A percentile compares a stretch with the other conserved stretches of the same genome.
Conservation (phyloP, 2,888 invertebrate species). For the Plusia festucae region DNA sequence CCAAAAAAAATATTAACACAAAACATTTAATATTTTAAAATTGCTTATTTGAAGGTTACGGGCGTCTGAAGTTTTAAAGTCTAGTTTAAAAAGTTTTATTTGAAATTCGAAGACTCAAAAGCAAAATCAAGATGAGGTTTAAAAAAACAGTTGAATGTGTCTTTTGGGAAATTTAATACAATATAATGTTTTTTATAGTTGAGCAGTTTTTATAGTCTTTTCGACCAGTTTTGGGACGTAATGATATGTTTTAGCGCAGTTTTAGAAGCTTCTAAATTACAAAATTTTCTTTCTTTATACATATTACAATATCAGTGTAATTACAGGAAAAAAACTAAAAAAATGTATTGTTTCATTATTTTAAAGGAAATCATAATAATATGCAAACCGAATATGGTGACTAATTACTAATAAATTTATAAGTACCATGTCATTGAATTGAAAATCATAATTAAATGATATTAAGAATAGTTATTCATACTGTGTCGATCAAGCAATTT, state of each 20-base stretch:
- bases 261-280: not conserved
- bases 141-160: not conserved
- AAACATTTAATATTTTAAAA: constrained; percentile 1
- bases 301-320: too few species aligned
- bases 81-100: not conserved
- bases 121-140: not conserved
- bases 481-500: constrained; percentile 4
- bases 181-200: not conserved
- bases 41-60: not conserved
- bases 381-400: too few species aligned
- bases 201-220: not conserved
- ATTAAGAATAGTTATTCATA: not conserved
- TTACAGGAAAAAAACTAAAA: too few species aligned
- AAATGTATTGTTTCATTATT: too few species aligned
- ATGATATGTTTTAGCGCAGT: not conserved
- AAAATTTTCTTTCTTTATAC: not conserved
- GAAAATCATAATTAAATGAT: too few species aligned
- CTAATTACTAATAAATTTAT: too few species aligned
- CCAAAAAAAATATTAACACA: constrained; percentile 19
- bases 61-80: not conserved
- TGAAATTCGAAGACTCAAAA: not conserved
- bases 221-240: not conserved
- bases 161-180: not conserved
- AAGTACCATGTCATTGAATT: not conserved
- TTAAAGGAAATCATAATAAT: too few species aligned